phyloP scores from a whole-genome alignment of 2,888 invertebrate genomes.

The Apodemia zela region DNA sequence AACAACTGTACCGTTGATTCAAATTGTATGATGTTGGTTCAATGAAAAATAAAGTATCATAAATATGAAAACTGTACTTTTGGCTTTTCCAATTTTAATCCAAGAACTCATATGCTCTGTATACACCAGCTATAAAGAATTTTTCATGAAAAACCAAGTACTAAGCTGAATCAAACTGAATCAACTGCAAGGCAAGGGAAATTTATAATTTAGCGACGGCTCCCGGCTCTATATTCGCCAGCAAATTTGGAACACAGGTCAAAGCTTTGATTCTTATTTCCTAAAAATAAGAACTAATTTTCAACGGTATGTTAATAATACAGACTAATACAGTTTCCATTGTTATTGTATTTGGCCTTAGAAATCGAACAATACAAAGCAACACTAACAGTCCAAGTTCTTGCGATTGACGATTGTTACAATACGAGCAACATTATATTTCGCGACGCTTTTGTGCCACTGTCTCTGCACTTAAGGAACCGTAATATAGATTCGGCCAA shows the following conservation, averaged over 20 bases:
- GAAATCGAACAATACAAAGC: slow-evolving; percentile 51
- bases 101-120: no score
- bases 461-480: slow-evolving; percentile 42
- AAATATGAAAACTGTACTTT: no score
- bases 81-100: no score
- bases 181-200: slow-evolving; percentile 44
- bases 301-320: slow-evolving; percentile 17
- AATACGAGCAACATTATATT: slow-evolving; percentile 50
- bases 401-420: slow-evolving; percentile 57
- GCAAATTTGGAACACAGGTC: slow-evolving; percentile 33
- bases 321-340: slow-evolving; percentile 29
- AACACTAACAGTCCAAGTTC: slow-evolving; percentile 54
- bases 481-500: slow-evolving; percentile 34
- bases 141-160: slow-evolving; percentile 5
- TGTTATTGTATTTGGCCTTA: slow-evolving; percentile 38
- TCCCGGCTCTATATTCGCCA: slow-evolving; percentile 38
- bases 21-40: no score
- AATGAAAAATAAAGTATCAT: no score
- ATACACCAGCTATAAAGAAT: neutral
- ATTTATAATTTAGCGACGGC: slow-evolving; percentile 51
- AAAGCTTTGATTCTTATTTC: slow-evolving; percentile 27
- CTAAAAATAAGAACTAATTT: slow-evolving; percentile 29
- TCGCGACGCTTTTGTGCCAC: slow-evolving; percentile 45
- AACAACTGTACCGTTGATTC: no score
- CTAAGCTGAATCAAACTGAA: slow-evolving; percentile 25